Base-by-base conservation (phyloP, 2,113 vertebrate species). In the Takifugu flavidus region DNA sequence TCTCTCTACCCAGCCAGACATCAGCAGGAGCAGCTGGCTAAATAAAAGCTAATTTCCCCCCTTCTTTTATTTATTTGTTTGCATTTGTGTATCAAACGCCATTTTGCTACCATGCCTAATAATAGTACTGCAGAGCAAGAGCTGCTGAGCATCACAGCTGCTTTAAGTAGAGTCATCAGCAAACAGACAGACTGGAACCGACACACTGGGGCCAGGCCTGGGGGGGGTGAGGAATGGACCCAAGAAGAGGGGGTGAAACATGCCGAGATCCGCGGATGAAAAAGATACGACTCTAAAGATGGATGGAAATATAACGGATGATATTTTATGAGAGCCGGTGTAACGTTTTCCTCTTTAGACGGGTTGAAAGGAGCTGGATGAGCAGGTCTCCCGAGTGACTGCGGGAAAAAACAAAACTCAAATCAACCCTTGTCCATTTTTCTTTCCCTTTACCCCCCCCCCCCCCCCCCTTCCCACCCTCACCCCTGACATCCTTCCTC, bases 101-200 rank as follows among this genome's bases (percentile, higher is more conserved):
- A 20, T 20, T 20, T 20, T 20, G 20, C 20, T 20, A 20, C 20
- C 20, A 20, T 20, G 20, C 20, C 20, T 20, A 20, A 20, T 20
- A 20, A 20, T 20, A 20, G 20, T 62, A 79, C 59, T 51, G 68
- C 65, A 62, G 28, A 75, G 83, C 75, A 87, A 88, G 83, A 88
- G 86, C 86, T 89, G 89, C 80, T 77, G 64, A 74, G 72, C 78
- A 85, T 88, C 88, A 86, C 89, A 89, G 88, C 87, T 90, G 89
- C 76, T 82, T 80, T 76, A 74, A 87, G 83, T 83, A 74, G 82
- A 84, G 84, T 88, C 86, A 87, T 89, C 87, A 89, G 82, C 73
- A 80, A 87, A 78, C 85, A 89, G 85, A 84, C 87, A 86, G 85
- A 87, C 83, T 87, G 86, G 86, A 89, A 89, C 79, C 75, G 57